Base-by-base conservation (phyloP, 2,797 vertebrate species). In the Hylomyscus alleni region DNA sequence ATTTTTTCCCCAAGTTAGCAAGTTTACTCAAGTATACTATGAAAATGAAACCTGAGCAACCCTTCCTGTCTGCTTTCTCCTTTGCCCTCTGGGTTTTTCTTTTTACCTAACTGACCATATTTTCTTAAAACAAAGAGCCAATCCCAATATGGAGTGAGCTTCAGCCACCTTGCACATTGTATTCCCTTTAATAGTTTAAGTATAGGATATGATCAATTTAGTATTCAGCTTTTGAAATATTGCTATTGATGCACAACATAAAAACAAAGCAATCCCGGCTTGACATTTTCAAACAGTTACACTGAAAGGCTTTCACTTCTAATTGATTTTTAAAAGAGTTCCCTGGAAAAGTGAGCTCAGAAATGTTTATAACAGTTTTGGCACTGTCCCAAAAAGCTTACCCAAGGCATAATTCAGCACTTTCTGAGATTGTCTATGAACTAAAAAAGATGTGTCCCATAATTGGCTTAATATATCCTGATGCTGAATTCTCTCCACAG, bases 321-420 rank as follows among this genome's bases (percentile, higher is more conserved):
- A 98, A 98, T 98, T 98, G 98, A 98, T 98, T 98, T 99, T 98
- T 99, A 98, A 98, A 98, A 98, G 97, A 98, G 98, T 99, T 98
- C 97, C 98, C 89, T 98, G 94, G 94, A 98, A 98, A 98, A 98
- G 97, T 98, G 96, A 98, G 97, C 96, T 98, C 96, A 97, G 98
- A 98, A 98, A 98, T 98, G 98, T 98, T 98, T 98, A 97, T 97
- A 98, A 98, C 93, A 93, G 95, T 94, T 91, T 99, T 99, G 99
- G 98, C 98, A 98, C 96, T 50, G 4, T 97, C 98, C 98, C 98
- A 99, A 94, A 98, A 98, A 98, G 98, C 99, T 99, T 98, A 98
- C 97, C 97, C 97, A 97, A 98, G 97, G 96, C 87, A 87, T 98
- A 99, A 98, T 97, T 98, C 98, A 98, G 98, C 98, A 98, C 95